Evolutionary conservation across 2,888 invertebrate species (phyloP).

Genomic region (Rotaria macrura): DNA sequence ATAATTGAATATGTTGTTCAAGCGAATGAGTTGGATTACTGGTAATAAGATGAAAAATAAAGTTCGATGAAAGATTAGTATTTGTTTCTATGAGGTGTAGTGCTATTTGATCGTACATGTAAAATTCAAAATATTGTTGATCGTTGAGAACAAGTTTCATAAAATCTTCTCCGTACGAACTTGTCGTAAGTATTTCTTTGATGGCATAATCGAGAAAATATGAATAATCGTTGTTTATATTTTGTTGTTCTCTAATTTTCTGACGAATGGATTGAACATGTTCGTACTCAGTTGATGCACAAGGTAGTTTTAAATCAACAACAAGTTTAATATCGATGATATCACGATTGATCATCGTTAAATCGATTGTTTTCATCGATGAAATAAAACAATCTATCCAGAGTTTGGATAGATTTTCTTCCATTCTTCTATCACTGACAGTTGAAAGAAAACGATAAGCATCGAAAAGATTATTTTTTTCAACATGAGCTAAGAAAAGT

Average conservation of each 20-base stretch:
- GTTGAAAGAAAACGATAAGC: not conserved
- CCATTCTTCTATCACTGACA: not conserved
- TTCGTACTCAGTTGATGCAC: not conserved
- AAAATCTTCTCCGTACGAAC: not conserved
- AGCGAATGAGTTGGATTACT: no score
- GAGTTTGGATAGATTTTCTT: not conserved
- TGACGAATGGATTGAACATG: not conserved
- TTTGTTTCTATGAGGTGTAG: not conserved
- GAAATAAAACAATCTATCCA: not conserved
- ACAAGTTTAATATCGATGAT: not conserved
- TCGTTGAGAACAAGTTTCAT: not conserved
- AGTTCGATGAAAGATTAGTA: not conserved
- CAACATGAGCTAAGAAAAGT: not conserved
- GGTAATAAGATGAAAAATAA: not conserved
- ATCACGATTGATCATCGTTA: no score
- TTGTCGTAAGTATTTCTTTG: not conserved
- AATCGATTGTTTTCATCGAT: no score
- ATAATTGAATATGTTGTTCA: no score
- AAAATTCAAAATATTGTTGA: not conserved
- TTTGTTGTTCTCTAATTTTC: not conserved
- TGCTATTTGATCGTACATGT: not conserved
- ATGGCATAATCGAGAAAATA: not conserved
- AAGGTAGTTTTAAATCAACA: not conserved
- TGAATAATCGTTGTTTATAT: not conserved
- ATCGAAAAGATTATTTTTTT: not conserved